Base-by-base conservation (phyloP, 2,888 invertebrate species). In the Platycheirus rosarum region DNA sequence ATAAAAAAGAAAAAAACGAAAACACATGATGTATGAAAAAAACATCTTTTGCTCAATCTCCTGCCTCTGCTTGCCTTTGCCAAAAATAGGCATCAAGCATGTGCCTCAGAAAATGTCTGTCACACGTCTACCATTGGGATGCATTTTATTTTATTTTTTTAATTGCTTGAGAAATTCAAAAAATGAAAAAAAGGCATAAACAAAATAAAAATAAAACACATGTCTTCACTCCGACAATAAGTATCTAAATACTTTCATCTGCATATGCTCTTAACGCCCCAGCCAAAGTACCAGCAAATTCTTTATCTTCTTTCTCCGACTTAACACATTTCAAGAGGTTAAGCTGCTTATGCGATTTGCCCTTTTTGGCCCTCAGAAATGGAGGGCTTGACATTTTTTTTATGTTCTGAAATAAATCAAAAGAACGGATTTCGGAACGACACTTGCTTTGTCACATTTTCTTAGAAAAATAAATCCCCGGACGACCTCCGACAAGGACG, bases 261-360 rank as follows among this genome's bases (percentile, higher is more conserved):
- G 74, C 69, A 74, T 63, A 51, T 40, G 37, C 23, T 40, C 35
- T 37, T 55, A 37, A 40, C 55, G 37, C 55, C 55, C n/a, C 55
- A 26, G 14, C 35, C 37, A 13, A 55, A 37, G 37, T 20, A 23
- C 37, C 7, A 13, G 6, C 13, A 16, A 40, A 63, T 14, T 26
- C 18, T 4, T n/a, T 46, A 29, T 70, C 70, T 65, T 63, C 14
- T 69, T 70, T 48, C 55, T 48, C 57, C 70, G 29, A 66, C 66
- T 76, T 82, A 82, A 76, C 80, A 82, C 80, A 71, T 76, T 76
- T 82, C 70, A 62, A 82, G 76, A 76, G 80, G 76, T 76, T 82
- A 76, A 82, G 76, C 80, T 71, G 71, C 70, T 82, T 71, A 76
- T 7, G 49, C 29, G 57, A 69, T 57, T 57, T 57, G 63, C 37